Evolutionary conservation across 2,797 vertebrate species (phyloP), one percentile per base, ranked within the genome.

Genomic region (Bovichtus diacanthus): DNA sequence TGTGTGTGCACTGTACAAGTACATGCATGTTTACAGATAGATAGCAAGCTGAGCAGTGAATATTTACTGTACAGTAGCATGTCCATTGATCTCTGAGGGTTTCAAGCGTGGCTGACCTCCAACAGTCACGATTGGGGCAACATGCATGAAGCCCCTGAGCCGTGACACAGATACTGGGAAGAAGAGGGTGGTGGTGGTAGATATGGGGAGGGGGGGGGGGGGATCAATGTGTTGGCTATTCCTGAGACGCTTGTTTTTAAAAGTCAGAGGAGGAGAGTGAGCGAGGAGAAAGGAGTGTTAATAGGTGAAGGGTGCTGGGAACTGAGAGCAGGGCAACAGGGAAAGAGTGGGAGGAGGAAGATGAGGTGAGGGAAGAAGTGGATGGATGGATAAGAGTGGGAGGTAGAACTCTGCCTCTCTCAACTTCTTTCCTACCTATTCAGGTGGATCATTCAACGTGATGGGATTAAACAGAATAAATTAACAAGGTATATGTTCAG

Each of bases 191-290:
- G 15, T n/a, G 34, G 21, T 46, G 16, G 16, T 2, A 51, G 44
- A 3, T n/a, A n/a, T n/a, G 8, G n/a, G n/a, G n/a, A n/a, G 10
- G 34, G 15, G n/a, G n/a, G n/a, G n/a, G n/a, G 89, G 87, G 94
- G 95, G 96, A 96, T 96, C 96, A 92, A 94, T 96, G 94, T 96
- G 96, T 76, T 93, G 95, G 94, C 94, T 88, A 43, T 96, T 95
- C 95, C 93, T 93, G 88, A 94, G 91, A 95, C 91, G 92, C 91
- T 91, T 85, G 90, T 94, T 95, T 95, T 95, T 94, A 92, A 93
- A 94, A 95, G 94, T 91, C 93, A 88, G 95, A 81, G 66, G 71
- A 62, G 59, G 44, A 90, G 77, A 87, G 85, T 63, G 53, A 88
- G 82, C 18, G 93, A 65, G 76, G 80, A 71, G 59, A 94, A 60